A percentile compares a stretch with the other conserved stretches of the same genome.
phyloP scores from a whole-genome alignment of 2,797 vertebrate species.

The Microchirus variegatus region DNA sequence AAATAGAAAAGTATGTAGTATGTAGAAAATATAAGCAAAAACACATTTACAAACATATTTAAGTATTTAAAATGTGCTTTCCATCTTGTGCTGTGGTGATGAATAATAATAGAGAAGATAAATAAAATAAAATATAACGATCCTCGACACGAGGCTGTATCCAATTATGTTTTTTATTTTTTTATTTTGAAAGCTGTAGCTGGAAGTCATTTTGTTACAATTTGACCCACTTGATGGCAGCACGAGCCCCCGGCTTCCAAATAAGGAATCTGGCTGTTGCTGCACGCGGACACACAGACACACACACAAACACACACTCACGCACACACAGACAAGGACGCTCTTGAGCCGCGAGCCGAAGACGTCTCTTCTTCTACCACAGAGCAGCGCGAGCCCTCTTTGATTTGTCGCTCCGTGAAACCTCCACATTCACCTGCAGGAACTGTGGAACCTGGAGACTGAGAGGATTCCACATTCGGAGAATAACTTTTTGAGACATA shows the following conservation, averaged over 20 bases:
- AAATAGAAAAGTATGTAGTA: too few relatives aligned
- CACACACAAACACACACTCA: too few relatives aligned
- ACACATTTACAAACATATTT: too few relatives aligned
- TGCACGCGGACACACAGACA: slow-evolving; percentile 64
- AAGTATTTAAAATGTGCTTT: too few relatives aligned
- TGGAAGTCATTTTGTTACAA: slow-evolving; percentile 54
- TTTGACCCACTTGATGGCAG: slow-evolving; percentile 51
- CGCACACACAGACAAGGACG: slow-evolving; percentile 57
- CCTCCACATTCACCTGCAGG: slow-evolving; percentile 45
- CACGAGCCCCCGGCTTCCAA: slow-evolving; percentile 83
- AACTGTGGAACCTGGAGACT: neutral
- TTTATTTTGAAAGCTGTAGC: slow-evolving; percentile 67
- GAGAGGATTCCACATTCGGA: slow-evolving; percentile 16
- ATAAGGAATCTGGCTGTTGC: slow-evolving; percentile 83
- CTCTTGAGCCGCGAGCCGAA: slow-evolving; percentile 65
- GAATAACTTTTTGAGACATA: slow-evolving; percentile 52
- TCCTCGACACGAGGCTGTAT: neutral
- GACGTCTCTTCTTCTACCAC: slow-evolving; percentile 49
- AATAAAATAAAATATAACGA: neutral
- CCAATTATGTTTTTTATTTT: neutral
- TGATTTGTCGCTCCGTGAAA: slow-evolving; percentile 46
- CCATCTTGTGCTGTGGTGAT: too few relatives aligned
- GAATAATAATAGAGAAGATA: too few relatives aligned
- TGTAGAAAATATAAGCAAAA: too few relatives aligned
- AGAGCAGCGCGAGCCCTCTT: slow-evolving; percentile 57